Evolutionary conservation across 1,140 invertebrate species (phyloP).

Genomic region (Orchesella cincta): DNA sequence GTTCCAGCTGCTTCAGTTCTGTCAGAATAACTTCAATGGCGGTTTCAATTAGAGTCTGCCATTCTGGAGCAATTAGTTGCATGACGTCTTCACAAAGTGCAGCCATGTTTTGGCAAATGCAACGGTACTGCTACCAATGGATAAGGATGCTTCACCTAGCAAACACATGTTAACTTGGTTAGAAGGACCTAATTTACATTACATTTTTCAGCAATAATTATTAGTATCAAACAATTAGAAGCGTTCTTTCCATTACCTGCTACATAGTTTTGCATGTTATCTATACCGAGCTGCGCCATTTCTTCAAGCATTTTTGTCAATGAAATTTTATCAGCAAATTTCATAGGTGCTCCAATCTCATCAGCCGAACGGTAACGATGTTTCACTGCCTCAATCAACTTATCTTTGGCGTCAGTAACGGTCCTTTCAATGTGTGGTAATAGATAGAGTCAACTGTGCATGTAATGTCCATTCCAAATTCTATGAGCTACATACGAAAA

Average conservation of each 20-base stretch:
- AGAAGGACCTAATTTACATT: too few species aligned
- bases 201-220: too few species aligned
- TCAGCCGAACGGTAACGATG: constrained; percentile 63
- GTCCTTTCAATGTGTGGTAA: constrained; percentile 66
- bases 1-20: constrained; percentile 67
- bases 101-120: constrained; percentile 71
- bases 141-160: not conserved
- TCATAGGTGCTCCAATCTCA: constrained; percentile 72
- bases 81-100: constrained; percentile 68
- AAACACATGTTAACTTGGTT: too few species aligned
- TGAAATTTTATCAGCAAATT: constrained; percentile 63
- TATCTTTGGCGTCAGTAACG: constrained; percentile 70
- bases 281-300: constrained; percentile 62
- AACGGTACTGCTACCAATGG: constrained; percentile 69
- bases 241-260: too few species aligned
- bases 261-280: constrained; percentile 60
- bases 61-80: constrained; percentile 66
- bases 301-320: constrained; percentile 63
- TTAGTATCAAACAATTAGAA: too few species aligned
- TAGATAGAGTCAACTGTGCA: constrained; percentile 82
- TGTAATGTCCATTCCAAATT: constrained; percentile 75
- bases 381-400: constrained; percentile 73
- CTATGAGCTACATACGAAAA: constrained; percentile 61
- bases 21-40: constrained; percentile 68
- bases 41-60: constrained; percentile 65